Conservation (phyloP, 2,797 vertebrate species). For the Lacerta bilineata region DNA sequence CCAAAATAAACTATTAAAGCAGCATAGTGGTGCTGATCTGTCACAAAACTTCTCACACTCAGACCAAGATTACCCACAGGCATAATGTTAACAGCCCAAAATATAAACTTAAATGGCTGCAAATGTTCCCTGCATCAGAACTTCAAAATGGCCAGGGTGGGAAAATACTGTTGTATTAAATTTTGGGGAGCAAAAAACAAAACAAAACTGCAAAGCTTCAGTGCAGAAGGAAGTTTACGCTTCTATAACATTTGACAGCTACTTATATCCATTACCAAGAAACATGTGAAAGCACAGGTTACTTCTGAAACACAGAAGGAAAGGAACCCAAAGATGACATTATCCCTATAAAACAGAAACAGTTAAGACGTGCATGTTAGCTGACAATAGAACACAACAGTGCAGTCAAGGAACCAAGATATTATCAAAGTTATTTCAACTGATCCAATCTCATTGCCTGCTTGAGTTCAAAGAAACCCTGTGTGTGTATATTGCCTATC, state of each 20-base stretch:
- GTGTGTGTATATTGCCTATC: neutral
- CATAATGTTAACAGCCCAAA: neutral
- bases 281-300: neutral
- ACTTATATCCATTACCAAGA: neutral
- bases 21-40: neutral
- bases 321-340: neutral
- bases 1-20: neutral
- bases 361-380: neutral
- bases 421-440: slow-evolving; percentile 14
- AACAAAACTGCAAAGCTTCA: neutral
- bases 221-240: neutral
- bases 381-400: neutral
- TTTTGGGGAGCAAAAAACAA: neutral
- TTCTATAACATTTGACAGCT: neutral
- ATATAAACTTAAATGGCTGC: neutral
- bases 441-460: slow-evolving; percentile 4
- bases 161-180: neutral
- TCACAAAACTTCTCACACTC: neutral
- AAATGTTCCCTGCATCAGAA: no score
- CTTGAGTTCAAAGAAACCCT: neutral
- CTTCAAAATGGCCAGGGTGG: neutral
- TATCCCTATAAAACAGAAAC: neutral
- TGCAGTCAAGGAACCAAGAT: neutral
- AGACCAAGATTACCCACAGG: neutral
- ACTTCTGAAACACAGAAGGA: neutral